Evolutionary conservation across 2,888 invertebrate genomes (phyloP).

Genomic region (Temnothorax ravouxi): DNA sequence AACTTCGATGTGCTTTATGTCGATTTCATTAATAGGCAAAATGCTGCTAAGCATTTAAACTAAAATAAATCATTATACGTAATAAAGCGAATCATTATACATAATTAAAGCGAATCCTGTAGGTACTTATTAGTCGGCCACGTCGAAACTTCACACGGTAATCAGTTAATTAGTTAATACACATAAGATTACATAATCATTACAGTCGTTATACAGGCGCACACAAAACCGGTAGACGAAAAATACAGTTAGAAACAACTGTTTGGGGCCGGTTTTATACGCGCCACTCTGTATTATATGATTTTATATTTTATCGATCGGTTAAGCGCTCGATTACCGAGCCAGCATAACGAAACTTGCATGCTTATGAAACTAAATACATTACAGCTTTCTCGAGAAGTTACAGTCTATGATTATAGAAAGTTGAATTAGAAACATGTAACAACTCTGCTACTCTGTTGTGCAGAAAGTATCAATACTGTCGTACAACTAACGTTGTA

Average conservation of each 20-base stretch:
- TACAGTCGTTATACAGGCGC: background rate
- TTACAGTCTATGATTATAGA: conserved; percentile 20
- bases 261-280: too few species aligned
- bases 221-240: too few species aligned
- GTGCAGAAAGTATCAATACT: conserved; percentile 3
- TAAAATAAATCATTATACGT: background rate
- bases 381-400: conserved; percentile 22
- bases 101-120: background rate
- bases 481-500: background rate
- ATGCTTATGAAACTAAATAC: conserved; percentile 29
- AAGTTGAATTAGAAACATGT: conserved; percentile 46
- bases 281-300: background rate
- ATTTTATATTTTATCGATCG: conserved; percentile 20
- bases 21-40: background rate
- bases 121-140: background rate
- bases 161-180: conserved; percentile 35
- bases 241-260: too few species aligned
- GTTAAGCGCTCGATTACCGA: background rate
- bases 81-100: too few species aligned
- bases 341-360: conserved; percentile 21
- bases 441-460: background rate
- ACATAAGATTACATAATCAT: conserved; percentile 6
- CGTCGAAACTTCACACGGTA: background rate
- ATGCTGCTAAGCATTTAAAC: background rate
- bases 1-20: background rate